Evolutionary conservation across 2,888 invertebrate species (phyloP), one percentile per base, ranked within the genome.

Genomic region (Amphipoea lucens): DNA sequence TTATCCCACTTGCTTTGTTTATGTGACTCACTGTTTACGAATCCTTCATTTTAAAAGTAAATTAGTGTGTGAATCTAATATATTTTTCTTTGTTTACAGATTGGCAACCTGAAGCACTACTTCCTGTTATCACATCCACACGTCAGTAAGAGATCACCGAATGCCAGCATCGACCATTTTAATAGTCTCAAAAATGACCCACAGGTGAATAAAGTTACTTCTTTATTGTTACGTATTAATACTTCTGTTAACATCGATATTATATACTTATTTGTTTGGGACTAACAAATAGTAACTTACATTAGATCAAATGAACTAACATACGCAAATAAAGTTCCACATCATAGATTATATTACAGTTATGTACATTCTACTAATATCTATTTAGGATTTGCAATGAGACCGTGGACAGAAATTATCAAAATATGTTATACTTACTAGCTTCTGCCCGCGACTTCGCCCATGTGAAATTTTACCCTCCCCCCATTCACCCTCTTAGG

Each of bases 161-260:
- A 97, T 81, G 94, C 96, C 73, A 97, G 97, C 85, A 83, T 90
- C 67, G 93, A 94, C 81, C 93, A 95, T 90, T 93, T 93, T 80
- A 92, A 91, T 85, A 94, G 89, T 88, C 93, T 97, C 83, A 96
- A 95, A 93, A 96, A 96, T 92, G 97, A 97, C 88, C 96, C 97
- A 62, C 96, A 96, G 95, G 97, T 96, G 89, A 92, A 91, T 81
- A 29, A 2, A 60, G 23, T n/a, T 17, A 65, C 36, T 74, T 63
- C 2, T 9, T 40, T 40, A n/a, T 45, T 23, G 9, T 57, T 11
- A 23, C 23, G 57, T 57, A 11, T n/a, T 11, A 23, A 23, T 54
- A 54, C 20, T 7, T 54, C 54, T 23, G 54, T 2, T 23, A 54
- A 54, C 2, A 54, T 54, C 9, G 11, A 57, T 1, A 9, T 11